Conservation (phyloP, 2,888 invertebrate species). For the Drosophila niveifrons region DNA sequence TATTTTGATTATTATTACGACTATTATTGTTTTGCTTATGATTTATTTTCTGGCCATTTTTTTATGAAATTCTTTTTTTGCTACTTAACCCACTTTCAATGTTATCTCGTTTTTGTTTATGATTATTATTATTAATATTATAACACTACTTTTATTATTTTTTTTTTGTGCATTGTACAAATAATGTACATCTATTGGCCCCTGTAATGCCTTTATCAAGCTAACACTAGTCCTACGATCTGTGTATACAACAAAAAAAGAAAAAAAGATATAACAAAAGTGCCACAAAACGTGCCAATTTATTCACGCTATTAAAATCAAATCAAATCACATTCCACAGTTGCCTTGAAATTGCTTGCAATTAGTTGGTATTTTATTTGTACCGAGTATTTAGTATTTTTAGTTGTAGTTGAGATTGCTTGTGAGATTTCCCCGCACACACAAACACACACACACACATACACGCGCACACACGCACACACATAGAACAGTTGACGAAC, state of each 20-base stretch:
- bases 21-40: constrained; percentile 36
- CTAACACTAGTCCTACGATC: constrained; percentile 43
- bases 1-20: constrained; percentile 24
- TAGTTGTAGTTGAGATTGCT: constrained; percentile 17
- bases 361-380: constrained; percentile 10
- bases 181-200: constrained; percentile 19
- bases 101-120: constrained; percentile 10
- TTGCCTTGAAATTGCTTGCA: constrained; percentile 1
- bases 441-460: constrained; percentile 16
- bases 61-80: neutral
- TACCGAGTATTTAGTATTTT: constrained; percentile 15
- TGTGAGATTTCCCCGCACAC: neutral
- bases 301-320: constrained; percentile 24
- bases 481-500: constrained; percentile 1
- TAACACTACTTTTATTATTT: neutral
- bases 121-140: constrained; percentile 23
- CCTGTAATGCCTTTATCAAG: constrained; percentile 18
- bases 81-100: neutral
- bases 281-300: constrained; percentile 31
- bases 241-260: constrained; percentile 36
- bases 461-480: constrained; percentile 5
- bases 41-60: neutral
- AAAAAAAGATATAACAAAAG: constrained; percentile 1
- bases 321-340: constrained; percentile 9
- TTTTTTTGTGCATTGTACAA: constrained; percentile 30